Evolutionary conservation across 2,797 vertebrate species (phyloP).

Genomic region (Pempheris klunzingeri): DNA sequence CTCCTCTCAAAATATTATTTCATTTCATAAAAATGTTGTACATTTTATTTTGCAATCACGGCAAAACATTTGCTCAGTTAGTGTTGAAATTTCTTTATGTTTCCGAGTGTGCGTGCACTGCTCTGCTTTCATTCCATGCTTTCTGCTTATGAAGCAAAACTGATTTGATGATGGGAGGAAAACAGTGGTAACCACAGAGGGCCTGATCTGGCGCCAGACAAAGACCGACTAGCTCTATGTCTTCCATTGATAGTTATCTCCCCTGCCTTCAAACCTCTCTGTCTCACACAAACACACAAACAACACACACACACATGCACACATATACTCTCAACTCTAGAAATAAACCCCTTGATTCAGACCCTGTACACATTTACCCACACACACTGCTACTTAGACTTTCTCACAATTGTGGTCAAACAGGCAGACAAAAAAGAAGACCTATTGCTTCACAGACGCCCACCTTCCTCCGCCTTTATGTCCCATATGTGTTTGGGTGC

Average conservation of each 20-base stretch:
- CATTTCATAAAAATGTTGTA: neutral
- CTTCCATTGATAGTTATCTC: constrained; percentile 87
- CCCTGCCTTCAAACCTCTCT: constrained; percentile 65
- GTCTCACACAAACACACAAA: constrained; percentile 38
- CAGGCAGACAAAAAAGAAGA: constrained; percentile 64
- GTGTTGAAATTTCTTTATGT: constrained; percentile 58
- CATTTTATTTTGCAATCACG: constrained; percentile 12
- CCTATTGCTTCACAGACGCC: constrained; percentile 76
- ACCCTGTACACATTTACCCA: constrained; percentile 49
- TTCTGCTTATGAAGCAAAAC: constrained; percentile 82
- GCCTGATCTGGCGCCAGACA: constrained; percentile 78
- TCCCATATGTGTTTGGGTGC: constrained; percentile 15
- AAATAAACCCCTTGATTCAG: constrained; percentile 73
- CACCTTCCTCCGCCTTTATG: constrained; percentile 70
- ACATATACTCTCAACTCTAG: constrained; percentile 58
- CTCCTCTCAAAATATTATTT: neutral
- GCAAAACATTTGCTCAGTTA: constrained; percentile 19
- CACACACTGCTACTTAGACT: constrained; percentile 55
- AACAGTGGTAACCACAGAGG: constrained; percentile 83
- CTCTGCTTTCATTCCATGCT: constrained; percentile 73
- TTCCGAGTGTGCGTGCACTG: constrained; percentile 61
- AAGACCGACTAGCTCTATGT: constrained; percentile 68
- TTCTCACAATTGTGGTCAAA: constrained; percentile 77
- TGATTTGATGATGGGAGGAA: constrained; percentile 81
- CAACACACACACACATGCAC: constrained; percentile 55